These are phyloP conservation scores for Aphelinus atriplicis DNA, from an alignment of 1,140 invertebrate species.

Conservation along the genomic window DNA sequence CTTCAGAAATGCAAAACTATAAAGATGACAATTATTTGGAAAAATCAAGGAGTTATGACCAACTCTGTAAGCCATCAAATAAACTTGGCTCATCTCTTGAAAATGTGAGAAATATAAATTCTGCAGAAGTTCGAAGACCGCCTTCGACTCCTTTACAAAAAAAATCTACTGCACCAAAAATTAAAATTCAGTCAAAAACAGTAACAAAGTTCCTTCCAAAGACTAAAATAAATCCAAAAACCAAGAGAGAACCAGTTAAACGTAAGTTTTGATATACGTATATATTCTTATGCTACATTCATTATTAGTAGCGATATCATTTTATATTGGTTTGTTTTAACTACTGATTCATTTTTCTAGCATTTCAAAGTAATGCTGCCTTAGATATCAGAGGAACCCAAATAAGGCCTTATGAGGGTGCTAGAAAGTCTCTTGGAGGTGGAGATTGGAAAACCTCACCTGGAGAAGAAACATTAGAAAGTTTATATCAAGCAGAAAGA, in stretches of 20 bases:
- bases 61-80: slow-evolving; percentile 47
- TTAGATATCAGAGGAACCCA: slow-evolving; percentile 34
- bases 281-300: too few species aligned
- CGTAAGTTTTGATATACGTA: slow-evolving; percentile 13
- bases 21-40: slow-evolving; percentile 44
- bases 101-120: slow-evolving; percentile 23
- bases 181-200: slow-evolving; percentile 43
- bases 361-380: slow-evolving; percentile 10
- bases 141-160: slow-evolving; percentile 9
- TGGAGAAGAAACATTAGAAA: slow-evolving; percentile 49
- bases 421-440: slow-evolving; percentile 46
- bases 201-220: slow-evolving; percentile 34
- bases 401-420: slow-evolving; percentile 39
- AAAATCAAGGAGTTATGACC: slow-evolving; percentile 58
- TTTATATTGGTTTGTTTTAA: too few species aligned
- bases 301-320: too few species aligned
- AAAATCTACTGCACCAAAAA: slow-evolving; percentile 36
- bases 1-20: slow-evolving; percentile 39
- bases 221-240: slow-evolving; percentile 8
- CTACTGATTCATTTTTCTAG: slow-evolving; percentile 1
- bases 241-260: slow-evolving; percentile 17
- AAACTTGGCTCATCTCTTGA: slow-evolving; percentile 30
- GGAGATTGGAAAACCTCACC: slow-evolving; percentile 48
- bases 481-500: slow-evolving; percentile 57
- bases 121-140: slow-evolving; percentile 17